Conservation (phyloP, 2,797 vertebrate species). For the Holocentrus rufus region DNA sequence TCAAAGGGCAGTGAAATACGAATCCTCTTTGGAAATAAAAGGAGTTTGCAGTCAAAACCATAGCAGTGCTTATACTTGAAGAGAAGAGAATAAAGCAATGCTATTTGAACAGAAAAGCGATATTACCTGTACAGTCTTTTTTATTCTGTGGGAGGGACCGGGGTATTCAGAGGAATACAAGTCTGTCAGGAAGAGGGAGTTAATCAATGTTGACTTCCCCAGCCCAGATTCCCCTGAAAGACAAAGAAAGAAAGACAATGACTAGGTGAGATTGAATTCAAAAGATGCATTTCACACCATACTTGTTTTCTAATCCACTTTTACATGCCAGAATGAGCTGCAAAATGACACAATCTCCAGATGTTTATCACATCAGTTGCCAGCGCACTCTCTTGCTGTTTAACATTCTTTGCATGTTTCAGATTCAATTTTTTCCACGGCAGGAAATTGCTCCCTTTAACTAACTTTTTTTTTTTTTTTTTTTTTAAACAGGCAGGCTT, state of each 20-base stretch:
- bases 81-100: slow-evolving; percentile 26
- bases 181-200: slow-evolving; percentile 97
- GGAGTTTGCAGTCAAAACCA: background rate
- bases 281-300: slow-evolving; percentile 51
- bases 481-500: slow-evolving; percentile 22
- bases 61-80: background rate
- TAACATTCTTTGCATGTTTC: slow-evolving; percentile 64
- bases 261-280: slow-evolving; percentile 30
- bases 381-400: slow-evolving; percentile 15
- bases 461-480: slow-evolving; percentile 3
- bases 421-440: slow-evolving; percentile 36
- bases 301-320: slow-evolving; percentile 39
- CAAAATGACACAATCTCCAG: slow-evolving; percentile 55
- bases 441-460: slow-evolving; percentile 60
- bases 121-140: slow-evolving; percentile 95
- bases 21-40: too few species aligned
- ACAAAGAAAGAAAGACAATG: slow-evolving; percentile 50
- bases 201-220: slow-evolving; percentile 98
- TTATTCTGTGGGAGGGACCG: slow-evolving; percentile 95
- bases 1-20: too few species aligned
- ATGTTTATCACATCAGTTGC: slow-evolving; percentile 53
- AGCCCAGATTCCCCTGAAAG: slow-evolving; percentile 93
- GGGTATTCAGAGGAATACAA: slow-evolving; percentile 96
- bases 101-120: background rate
- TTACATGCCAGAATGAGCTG: slow-evolving; percentile 30